Percentiles rank a stretch among this genome's conserved stretches.
Conservation (phyloP, 2,113 vertebrate species). For the Tamias sibiricus region DNA sequence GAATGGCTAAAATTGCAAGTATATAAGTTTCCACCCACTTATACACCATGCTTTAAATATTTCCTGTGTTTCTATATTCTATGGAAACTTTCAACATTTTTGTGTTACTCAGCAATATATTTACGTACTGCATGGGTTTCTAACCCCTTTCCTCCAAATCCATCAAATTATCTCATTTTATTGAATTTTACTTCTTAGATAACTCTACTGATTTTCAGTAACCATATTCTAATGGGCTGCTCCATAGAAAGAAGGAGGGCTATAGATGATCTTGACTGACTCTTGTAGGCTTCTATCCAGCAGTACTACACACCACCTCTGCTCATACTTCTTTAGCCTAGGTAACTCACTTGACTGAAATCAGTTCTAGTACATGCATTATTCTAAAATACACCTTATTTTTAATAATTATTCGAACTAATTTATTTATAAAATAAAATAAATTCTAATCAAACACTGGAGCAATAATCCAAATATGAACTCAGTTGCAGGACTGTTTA, state of each 20-base stretch:
- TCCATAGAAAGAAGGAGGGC: not conserved
- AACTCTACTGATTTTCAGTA: not conserved
- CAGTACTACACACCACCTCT: not conserved
- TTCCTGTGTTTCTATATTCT: not conserved
- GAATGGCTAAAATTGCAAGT: not conserved
- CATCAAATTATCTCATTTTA: not conserved
- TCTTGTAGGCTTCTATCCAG: not conserved
- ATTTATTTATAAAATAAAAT: not conserved
- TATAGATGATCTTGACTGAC: no score
- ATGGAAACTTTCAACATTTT: not conserved
- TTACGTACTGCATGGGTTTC: not conserved
- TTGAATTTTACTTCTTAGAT: not conserved
- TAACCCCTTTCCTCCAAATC: not conserved
- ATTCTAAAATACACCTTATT: rapidly evolving
- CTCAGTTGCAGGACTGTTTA: not conserved
- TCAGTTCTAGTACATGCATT: not conserved
- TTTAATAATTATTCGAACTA: not conserved
- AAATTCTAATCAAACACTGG: not conserved
- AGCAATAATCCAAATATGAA: not conserved
- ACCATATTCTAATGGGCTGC: not conserved
- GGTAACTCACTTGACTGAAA: not conserved
- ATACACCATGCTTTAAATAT: not conserved
- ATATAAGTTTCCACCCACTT: not conserved
- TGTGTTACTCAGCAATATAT: not conserved
- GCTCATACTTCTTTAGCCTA: not conserved